Evolutionary conservation across 2,888 invertebrate genomes (phyloP).

Genomic region (Harmothoe impar): DNA sequence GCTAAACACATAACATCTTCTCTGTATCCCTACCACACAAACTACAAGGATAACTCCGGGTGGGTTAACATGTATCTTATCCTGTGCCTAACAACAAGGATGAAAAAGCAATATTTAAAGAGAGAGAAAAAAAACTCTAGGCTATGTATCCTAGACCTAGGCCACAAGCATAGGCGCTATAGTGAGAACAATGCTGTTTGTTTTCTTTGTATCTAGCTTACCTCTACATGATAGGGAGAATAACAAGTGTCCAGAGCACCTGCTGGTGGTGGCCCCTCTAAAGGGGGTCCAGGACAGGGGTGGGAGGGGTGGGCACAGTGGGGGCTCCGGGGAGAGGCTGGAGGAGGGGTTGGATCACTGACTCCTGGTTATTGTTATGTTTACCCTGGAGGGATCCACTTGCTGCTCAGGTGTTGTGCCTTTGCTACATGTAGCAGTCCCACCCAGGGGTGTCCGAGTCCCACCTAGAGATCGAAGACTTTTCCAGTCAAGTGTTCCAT

Average conservation of each 20-base stretch:
- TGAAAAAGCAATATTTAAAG: no score
- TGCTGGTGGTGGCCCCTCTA: not conserved
- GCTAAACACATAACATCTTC: not conserved
- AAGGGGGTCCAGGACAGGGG: no score
- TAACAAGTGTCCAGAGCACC: not conserved
- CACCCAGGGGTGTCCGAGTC: no score
- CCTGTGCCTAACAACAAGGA: no score
- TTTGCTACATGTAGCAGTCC: no score
- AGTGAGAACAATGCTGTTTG: not conserved
- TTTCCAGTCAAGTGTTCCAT: no score
- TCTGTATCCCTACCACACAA: not conserved
- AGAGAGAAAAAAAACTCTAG: not conserved
- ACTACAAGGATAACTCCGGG: not conserved
- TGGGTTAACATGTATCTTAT: not conserved
- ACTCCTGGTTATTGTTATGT: not conserved
- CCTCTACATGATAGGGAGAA: not conserved
- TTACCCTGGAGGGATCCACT: slow-evolving; percentile 15
- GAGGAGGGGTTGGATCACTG: not conserved
- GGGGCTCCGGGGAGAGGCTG: not conserved
- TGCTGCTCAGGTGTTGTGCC: not conserved
- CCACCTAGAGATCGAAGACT: no score
- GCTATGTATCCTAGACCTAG: no score
- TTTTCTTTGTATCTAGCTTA: slow-evolving; percentile 9
- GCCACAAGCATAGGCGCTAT: not conserved
- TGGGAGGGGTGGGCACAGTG: not conserved